Percentiles rank a stretch among this genome's conserved stretches.
These are phyloP conservation scores for Crepidodera aurea DNA, from an alignment of 2,888 invertebrate species.

Conservation along the genomic window DNA sequence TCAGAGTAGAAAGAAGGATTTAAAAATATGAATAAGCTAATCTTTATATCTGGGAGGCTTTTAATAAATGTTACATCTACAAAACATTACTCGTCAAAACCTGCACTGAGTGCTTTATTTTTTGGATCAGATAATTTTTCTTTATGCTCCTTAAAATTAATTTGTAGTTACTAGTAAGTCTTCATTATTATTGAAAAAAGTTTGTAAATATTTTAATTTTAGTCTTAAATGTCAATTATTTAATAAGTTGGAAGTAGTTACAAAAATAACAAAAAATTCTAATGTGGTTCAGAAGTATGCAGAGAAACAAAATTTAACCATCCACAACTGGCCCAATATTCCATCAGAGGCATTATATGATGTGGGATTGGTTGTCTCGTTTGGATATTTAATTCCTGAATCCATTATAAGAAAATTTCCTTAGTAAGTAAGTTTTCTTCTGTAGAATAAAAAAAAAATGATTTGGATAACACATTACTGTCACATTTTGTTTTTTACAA, in stretches of 20 bases:
- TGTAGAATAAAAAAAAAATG: too few species aligned
- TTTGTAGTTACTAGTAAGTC: constrained; percentile 74
- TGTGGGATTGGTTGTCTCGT: constrained; percentile 90
- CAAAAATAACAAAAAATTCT: constrained; percentile 68
- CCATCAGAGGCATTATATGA: constrained; percentile 69
- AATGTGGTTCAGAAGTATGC: constrained; percentile 78
- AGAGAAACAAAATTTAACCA: constrained; percentile 65
- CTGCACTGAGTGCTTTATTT: constrained; percentile 74
- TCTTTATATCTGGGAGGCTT: neutral
- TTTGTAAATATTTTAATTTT: constrained; percentile 45
- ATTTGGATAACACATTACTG: too few species aligned
- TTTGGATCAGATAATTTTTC: constrained; percentile 89
- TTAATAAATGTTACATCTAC: constrained; percentile 1
- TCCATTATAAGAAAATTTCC: constrained; percentile 79
- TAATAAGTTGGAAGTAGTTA: constrained; percentile 73
- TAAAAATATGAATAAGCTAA: constrained; percentile 1
- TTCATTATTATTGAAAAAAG: neutral
- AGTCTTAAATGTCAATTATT: constrained; percentile 66
- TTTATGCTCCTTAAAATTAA: constrained; percentile 73
- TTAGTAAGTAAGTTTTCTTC: constrained; percentile 70
- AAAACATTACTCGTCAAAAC: constrained; percentile 30
- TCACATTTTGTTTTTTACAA: too few species aligned
- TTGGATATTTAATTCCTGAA: constrained; percentile 88
- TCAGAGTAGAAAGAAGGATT: neutral
- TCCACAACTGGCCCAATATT: constrained; percentile 61